Conservation (phyloP, 2,797 vertebrate genomes). For the Gallinago nigripennis region DNA sequence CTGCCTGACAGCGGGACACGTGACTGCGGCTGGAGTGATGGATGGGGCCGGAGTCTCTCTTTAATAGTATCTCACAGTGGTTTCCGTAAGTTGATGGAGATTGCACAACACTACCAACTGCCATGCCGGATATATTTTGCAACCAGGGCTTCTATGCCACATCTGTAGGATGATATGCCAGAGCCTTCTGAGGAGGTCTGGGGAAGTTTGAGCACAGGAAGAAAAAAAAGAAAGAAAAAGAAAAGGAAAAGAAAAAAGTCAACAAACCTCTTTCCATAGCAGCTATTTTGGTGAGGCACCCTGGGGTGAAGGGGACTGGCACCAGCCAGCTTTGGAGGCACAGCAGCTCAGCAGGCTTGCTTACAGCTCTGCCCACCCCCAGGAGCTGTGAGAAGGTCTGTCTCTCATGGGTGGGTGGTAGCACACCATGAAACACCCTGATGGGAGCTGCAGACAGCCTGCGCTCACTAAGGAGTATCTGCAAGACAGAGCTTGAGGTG, state of each 20-base stretch:
- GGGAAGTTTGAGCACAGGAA: slow-evolving; percentile 77
- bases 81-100: slow-evolving; percentile 84
- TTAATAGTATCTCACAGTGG: slow-evolving; percentile 67
- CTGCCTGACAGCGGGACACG: slow-evolving; percentile 9
- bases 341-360: not conserved
- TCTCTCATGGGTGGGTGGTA: not conserved
- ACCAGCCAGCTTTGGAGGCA: not conserved
- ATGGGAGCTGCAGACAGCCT: not conserved
- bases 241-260: slow-evolving; percentile 43
- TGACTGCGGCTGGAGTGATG: slow-evolving; percentile 62
- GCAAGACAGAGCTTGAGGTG: not conserved
- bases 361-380: not conserved
- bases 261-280: slow-evolving; percentile 48
- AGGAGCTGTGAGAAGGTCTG: not conserved
- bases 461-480: not conserved
- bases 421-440: fast-evolving
- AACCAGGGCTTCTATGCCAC: slow-evolving; percentile 74
- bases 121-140: slow-evolving; percentile 84
- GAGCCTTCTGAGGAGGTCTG: slow-evolving; percentile 64
- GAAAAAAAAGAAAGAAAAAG: slow-evolving; percentile 16
- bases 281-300: slow-evolving; percentile 28
- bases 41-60: slow-evolving; percentile 55
- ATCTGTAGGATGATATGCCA: slow-evolving; percentile 71
- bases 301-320: not conserved
- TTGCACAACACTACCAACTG: slow-evolving; percentile 85